Base-by-base conservation (phyloP, 2,113 vertebrate species). In the Silurus meridionalis region DNA sequence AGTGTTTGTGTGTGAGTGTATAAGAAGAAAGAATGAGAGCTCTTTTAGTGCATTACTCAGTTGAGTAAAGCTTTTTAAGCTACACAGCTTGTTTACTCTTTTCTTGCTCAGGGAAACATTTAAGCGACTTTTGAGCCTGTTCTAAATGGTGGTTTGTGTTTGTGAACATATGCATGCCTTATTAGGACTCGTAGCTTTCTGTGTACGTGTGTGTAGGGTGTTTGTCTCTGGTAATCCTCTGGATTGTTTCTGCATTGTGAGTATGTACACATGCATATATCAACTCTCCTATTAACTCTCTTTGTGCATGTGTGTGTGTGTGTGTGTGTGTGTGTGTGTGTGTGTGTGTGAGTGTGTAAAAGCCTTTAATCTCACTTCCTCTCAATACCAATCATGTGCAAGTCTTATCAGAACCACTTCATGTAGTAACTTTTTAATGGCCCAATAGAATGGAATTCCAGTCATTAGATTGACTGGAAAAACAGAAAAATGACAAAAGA, bases 21-120 rank as follows among this genome's bases (percentile, higher is more conserved):
- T 28, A 61, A 78, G 69, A 28, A 52, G 48, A 66, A 74, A 37
- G n/a, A 74, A 21, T 14, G 69, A 72, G 72, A 19, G 79, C 81
- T 60, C 61, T 87, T 60, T 81, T 37, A 63, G 48, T 69, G 23
- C 2, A 37, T 63, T 63, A 83, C 61, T 80, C 61, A 25, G 81
- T 86, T 82, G 50, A 84, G 53, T 84, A 71, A 87, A 88, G 78
- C 81, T 69, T 88, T 69, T 57, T 85, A 85, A 85, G 84, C 60
- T 85, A 28, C 17, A 48, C 66, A 75, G 61, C 83, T 17, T 84
- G 77, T 90, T 86, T 84, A 57, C 21, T 75, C 9, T 19, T 60
- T 60, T 13, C 37, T 50, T 48, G 48, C 23, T 19, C 37, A 4
- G 23, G 60, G 72, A 17, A 61, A 78, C 21, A 17, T 37, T 57